Conservation (phyloP, 2,888 invertebrate species). For the Agriopis aurantiaria region DNA sequence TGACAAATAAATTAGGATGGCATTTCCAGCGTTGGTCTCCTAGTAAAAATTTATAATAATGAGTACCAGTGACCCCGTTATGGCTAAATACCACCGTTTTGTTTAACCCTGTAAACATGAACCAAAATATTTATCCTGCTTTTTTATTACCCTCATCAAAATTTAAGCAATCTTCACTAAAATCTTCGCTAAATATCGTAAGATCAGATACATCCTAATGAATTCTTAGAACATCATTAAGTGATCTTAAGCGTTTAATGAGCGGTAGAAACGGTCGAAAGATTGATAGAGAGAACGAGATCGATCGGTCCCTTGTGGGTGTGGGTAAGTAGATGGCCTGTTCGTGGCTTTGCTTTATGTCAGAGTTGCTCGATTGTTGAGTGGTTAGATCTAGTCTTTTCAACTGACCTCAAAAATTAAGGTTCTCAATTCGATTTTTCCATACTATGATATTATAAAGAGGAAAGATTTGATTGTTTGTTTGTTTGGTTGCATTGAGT, state of each 20-base stretch:
- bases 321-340: not conserved
- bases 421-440: too few species aligned
- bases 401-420: too few species aligned
- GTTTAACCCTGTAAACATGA: too few species aligned
- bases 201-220: conserved; percentile 10
- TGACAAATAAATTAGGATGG: too few species aligned
- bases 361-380: not conserved
- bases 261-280: conserved; percentile 17
- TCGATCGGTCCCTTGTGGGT: conserved; percentile 22
- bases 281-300: conserved; percentile 29
- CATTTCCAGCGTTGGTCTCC: too few species aligned
- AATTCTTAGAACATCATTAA: conserved; percentile 20
- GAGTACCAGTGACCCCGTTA: too few species aligned
- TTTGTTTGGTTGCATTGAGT: too few species aligned
- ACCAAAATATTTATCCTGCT: too few species aligned
- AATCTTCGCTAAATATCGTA: not conserved
- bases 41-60: too few species aligned
- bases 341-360: not conserved
- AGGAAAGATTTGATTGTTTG: too few species aligned
- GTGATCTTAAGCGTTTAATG: conserved; percentile 24
- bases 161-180: conserved; percentile 8
- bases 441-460: too few species aligned
- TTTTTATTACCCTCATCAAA: not conserved
- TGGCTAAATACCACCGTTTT: too few species aligned
- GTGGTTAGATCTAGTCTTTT: not conserved